Percentiles rank a stretch among this genome's conserved stretches.
Evolutionary conservation across 2,797 vertebrate species (phyloP).

Genomic region (Gadopsis bispinosus): DNA sequence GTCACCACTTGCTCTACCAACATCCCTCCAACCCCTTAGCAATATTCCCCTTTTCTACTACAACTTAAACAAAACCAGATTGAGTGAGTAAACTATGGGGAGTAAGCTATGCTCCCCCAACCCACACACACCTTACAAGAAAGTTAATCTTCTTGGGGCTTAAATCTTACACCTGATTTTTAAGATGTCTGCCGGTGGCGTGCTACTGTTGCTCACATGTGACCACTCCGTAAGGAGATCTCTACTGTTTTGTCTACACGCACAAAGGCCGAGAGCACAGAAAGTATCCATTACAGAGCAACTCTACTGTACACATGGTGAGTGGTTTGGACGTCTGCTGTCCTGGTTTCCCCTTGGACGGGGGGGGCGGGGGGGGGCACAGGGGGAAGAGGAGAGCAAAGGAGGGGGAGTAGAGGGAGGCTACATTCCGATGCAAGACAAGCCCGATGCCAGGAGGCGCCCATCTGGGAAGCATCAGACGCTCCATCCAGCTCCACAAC

Average conservation of each 20-base stretch:
- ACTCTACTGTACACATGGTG: conserved; percentile 28
- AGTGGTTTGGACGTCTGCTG: conserved; percentile 48
- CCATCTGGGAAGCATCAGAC: conserved; percentile 77
- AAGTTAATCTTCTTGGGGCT: conserved; percentile 19
- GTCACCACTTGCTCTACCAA: conserved; percentile 58
- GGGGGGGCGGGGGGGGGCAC: background rate
- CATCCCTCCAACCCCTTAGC: conserved; percentile 28
- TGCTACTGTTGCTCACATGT: background rate
- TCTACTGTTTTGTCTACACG: conserved; percentile 29
- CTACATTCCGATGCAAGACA: conserved; percentile 72
- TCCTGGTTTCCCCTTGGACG: conserved; percentile 70
- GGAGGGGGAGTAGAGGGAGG: conserved; percentile 51
- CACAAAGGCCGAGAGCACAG: conserved; percentile 8
- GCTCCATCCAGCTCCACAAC: conserved; percentile 31
- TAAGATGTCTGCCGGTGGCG: conserved; percentile 11
- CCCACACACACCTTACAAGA: conserved; percentile 19
- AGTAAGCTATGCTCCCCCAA: background rate
- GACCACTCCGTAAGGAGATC: background rate
- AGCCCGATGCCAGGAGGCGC: conserved; percentile 70
- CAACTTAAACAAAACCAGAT: conserved; percentile 68
- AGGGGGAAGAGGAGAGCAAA: conserved; percentile 30
- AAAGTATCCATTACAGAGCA: conserved; percentile 24
- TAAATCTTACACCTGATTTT: conserved; percentile 31
- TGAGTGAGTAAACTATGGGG: conserved; percentile 41
- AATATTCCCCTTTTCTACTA: conserved; percentile 41